Base-by-base conservation (phyloP, 1,140 invertebrate species). In the Drosophila micromelanica region DNA sequence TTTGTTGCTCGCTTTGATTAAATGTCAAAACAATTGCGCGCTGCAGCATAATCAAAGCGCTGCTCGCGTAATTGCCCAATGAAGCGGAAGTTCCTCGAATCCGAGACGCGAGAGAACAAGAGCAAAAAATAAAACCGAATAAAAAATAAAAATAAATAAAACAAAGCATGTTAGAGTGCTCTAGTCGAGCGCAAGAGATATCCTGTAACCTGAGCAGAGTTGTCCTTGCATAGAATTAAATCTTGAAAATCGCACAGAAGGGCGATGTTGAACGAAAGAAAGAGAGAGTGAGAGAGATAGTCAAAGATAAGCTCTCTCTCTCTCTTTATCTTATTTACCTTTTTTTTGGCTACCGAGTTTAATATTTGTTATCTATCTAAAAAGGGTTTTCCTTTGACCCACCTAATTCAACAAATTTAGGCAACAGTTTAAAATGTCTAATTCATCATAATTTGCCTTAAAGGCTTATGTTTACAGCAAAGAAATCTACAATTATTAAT, bases 41-140 rank as follows among this genome's bases (percentile, higher is more conserved):
- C 63, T 82, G 80, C 79, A 82, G 71, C 79, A 82, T 78, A 82
- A 82, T 82, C 80, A 79, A 69, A 84, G 80, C 51, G 51, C 60
- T 73, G 80, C 76, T 76, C 76, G 80, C 80, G 80, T 84, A 84
- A 84, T 84, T 84, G 80, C 80, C 80, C 80, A 84, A 84, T 84
- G 81, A 84, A 84, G 80, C 80, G 80, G 76, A 84, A 79, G 67
- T 74, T 76, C 72, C 73, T 73, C 49, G 65, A 64, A 72, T 43
- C 48, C 65, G 11, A 9, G 15, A 46, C 27, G 30, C 45, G 20
- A 15, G 12, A 2, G 9, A 17, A 13, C 37, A 27, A 27, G 9
- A 52, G 27, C 48, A 30, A 42, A 55, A 38, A 55, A 49, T n/a
- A n/a, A n/a, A n/a, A n/a, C n/a, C 51, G 52, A 43, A 46, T 37